Evolutionary conservation across 2,888 invertebrate species (phyloP), one percentile per base, ranked within the genome.

Genomic region (Drosophila incognita): DNA sequence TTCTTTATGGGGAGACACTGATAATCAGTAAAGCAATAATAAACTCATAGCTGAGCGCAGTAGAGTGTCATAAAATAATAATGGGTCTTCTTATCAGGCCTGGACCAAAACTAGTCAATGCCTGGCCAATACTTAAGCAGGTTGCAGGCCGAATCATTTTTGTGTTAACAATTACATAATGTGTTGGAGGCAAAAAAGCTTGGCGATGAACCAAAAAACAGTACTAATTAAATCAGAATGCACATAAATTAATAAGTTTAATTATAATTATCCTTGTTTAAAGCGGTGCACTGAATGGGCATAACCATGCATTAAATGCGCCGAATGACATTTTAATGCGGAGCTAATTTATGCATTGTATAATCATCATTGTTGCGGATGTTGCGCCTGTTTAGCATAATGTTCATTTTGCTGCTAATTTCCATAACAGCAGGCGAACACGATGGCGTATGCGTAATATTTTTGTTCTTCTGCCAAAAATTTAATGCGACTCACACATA

Each of bases 161-260:
- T 18, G 38, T 15, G 29, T 38, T 40, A 53, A 46, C 65, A 38
- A 48, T 46, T 51, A 42, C 58, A 51, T 46, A 36, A 63, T 18
- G n/a, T 48, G 15, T 36, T 21, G n/a, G 11, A 6, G n/a, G n/a
- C 11, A 11, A 42, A 6, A 5, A 42, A n/a, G 11, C 8, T n/a
- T 1, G 1, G 21, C 18, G 24, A 8, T 40, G 35, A 27, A 46
- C 36, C 56, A 21, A 21, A 56, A n/a, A 51, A 29, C 27, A 15
- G 33, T 64, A 33, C 56, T 63, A 83, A 77, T 75, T 70, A 74
- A 78, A 81, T 78, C 76, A 79, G 60, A 79, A 35, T 35, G 66
- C 66, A 69, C 59, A 65, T 62, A 70, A 76, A 74, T 82, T 31
- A 60, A 53, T 71, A 68, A 80, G 73, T 74, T 51, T 65, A 63